Evolutionary conservation across 1,140 invertebrate genomes (phyloP), one percentile per base, ranked within the genome.

Genomic region (Drosophila auraria): DNA sequence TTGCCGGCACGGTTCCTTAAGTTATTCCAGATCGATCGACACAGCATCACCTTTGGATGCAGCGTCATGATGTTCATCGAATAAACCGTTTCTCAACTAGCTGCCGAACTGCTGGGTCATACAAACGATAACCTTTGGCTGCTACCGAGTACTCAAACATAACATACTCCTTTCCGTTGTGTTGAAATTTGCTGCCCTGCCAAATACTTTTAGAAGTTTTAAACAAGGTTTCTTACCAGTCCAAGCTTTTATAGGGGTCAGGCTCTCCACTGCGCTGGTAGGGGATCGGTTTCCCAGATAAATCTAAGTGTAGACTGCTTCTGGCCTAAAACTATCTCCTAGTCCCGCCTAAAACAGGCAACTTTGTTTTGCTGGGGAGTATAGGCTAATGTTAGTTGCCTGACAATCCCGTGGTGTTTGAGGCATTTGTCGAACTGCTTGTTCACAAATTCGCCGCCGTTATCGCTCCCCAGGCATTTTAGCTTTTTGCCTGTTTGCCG

Each of bases 191-290:
- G 11, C 45, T 47, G 5, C 20, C 45, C 45, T 50, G 5, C 5
- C 20, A 57, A 57, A 57, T 9, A 57, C 54, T 9, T 40, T 38
- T 40, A 57, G 36, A 1, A 40, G 17, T 20, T 54, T 36, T 14
- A 36, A n/a, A 9, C 8, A 36, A 54, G 30, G n/a, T 5, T 5
- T 56, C 33, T 38, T 57, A 57, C 33, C 30, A 12, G 53, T 56
- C 33, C 30, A 56, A n/a, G 53, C 53, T 58, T 58, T 8, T 15
- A 58, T 58, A 57, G 20, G 20, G 15, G 54, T 20, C 20, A 33
- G 23, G 38, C 23, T 27, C 56, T 42, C 23, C 3, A 58, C 5
- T 42, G 20, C 8, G 23, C 36, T 42, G 38, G 20, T 40, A 15
- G 17, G 20, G 4, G 14, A 38, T 2, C 20, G 20, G 20, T 20